phyloP scores from a whole-genome alignment of 2,888 invertebrate genomes.

The Esperia sulphurella region DNA sequence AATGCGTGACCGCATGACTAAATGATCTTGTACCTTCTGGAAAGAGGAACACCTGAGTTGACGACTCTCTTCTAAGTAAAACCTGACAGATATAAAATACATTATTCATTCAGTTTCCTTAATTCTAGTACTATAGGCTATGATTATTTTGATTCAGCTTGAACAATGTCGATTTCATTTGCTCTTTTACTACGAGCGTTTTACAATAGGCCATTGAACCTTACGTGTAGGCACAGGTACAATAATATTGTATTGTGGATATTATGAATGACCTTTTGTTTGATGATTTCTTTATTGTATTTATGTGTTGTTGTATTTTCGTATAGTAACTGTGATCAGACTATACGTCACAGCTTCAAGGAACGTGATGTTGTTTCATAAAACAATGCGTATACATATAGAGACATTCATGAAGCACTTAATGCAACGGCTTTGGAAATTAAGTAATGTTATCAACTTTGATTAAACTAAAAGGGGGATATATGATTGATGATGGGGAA shows the following conservation, averaged over 20 bases:
- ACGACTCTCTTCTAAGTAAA: too few species aligned
- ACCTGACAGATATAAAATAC: not conserved
- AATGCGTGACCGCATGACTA: too few species aligned
- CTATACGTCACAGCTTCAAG: not conserved
- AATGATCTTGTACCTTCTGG: too few species aligned
- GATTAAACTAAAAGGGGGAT: too few species aligned
- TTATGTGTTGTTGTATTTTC: not conserved
- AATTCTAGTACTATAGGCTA: not conserved
- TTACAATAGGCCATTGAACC: slow-evolving; percentile 8
- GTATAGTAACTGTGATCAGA: too few species aligned
- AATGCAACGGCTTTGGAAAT: too few species aligned
- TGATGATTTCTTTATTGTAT: not conserved
- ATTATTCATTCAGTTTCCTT: not conserved
- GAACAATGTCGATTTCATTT: slow-evolving; percentile 9
- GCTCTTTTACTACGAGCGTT: not conserved
- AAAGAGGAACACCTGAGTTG: too few species aligned
- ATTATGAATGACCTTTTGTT: not conserved
- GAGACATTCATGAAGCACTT: not conserved
- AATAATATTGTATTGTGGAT: not conserved
- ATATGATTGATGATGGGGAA: too few species aligned
- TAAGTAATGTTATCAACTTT: too few species aligned
- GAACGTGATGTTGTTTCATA: not conserved
- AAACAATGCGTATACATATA: not conserved
- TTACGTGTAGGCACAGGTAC: not conserved
- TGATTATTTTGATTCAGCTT: slow-evolving; percentile 1